Evolutionary conservation across 2,797 vertebrate genomes (phyloP).

Genomic region (Melopsittacus undulatus): DNA sequence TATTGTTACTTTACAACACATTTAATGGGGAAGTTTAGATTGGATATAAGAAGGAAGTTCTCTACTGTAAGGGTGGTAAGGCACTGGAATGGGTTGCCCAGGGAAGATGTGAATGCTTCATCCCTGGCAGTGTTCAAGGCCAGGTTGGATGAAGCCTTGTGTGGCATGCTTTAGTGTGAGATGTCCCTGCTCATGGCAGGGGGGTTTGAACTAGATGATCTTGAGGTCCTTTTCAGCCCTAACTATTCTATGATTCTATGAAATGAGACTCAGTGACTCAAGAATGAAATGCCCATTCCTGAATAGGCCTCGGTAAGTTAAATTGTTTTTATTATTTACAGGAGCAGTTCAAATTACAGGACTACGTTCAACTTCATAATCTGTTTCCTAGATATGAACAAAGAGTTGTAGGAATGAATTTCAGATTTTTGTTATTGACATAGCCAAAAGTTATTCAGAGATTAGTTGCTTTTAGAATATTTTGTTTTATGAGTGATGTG

Average conservation of each 20-base stretch:
- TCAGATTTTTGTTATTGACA: not conserved
- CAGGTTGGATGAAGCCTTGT: too few relatives aligned
- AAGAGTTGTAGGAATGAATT: not conserved
- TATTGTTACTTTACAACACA: not conserved
- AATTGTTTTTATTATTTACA: not conserved
- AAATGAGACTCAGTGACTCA: not conserved
- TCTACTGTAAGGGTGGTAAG: too few relatives aligned
- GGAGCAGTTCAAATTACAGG: not conserved
- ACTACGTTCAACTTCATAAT: rapidly evolving
- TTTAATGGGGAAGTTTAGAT: too few relatives aligned
- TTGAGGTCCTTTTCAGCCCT: too few relatives aligned
- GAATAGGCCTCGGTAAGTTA: not conserved
- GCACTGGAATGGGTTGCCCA: too few relatives aligned
- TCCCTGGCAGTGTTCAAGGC: too few relatives aligned
- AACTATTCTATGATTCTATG: too few relatives aligned
- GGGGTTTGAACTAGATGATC: too few relatives aligned
- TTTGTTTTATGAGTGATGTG: not conserved
- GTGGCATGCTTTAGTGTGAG: too few relatives aligned
- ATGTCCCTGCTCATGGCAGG: too few relatives aligned
- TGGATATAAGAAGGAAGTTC: too few relatives aligned
- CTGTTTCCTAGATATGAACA: not conserved
- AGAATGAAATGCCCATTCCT: not conserved
- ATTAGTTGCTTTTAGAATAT: not conserved
- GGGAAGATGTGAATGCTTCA: too few relatives aligned
- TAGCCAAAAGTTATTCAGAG: not conserved